phyloP scores from a whole-genome alignment of 2,888 invertebrate species.

The Macroteleia sp. region DNA sequence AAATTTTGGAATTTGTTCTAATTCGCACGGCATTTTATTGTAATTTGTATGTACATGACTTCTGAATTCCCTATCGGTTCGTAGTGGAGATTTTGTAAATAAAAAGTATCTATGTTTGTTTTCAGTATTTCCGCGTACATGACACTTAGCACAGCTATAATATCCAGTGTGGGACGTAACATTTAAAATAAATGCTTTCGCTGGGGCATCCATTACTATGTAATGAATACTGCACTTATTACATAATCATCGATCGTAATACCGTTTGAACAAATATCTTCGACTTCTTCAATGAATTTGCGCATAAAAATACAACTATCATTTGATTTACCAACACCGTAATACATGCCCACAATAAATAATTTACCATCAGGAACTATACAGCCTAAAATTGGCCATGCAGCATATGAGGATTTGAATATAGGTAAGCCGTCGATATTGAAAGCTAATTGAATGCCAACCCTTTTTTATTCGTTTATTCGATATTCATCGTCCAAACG shows the following conservation, averaged over 20 bases:
- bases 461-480: no score
- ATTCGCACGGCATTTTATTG: neutral
- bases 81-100: slow-evolving; percentile 5
- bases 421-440: slow-evolving; percentile 61
- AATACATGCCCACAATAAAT: slow-evolving; percentile 64
- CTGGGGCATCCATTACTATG: slow-evolving; percentile 66
- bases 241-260: slow-evolving; percentile 4
- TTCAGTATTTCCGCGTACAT: slow-evolving; percentile 41
- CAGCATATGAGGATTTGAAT: slow-evolving; percentile 57
- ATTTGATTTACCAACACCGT: slow-evolving; percentile 63
- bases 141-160: slow-evolving; percentile 66
- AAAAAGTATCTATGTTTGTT: slow-evolving; percentile 58
- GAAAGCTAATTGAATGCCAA: no score
- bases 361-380: slow-evolving; percentile 51
- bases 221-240: slow-evolving; percentile 32
- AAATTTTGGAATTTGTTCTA: slow-evolving; percentile 57
- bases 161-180: slow-evolving; percentile 64
- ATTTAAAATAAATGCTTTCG: slow-evolving; percentile 60
- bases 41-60: neutral
- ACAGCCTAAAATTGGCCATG: slow-evolving; percentile 66
- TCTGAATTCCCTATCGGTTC: slow-evolving; percentile 44
- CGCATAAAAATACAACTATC: slow-evolving; percentile 45
- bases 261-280: slow-evolving; percentile 8
- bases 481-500: no score
- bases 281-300: slow-evolving; percentile 57